Conservation (phyloP, 92 coral and sea anemone genomes). For the Meandrina meandrites region DNA sequence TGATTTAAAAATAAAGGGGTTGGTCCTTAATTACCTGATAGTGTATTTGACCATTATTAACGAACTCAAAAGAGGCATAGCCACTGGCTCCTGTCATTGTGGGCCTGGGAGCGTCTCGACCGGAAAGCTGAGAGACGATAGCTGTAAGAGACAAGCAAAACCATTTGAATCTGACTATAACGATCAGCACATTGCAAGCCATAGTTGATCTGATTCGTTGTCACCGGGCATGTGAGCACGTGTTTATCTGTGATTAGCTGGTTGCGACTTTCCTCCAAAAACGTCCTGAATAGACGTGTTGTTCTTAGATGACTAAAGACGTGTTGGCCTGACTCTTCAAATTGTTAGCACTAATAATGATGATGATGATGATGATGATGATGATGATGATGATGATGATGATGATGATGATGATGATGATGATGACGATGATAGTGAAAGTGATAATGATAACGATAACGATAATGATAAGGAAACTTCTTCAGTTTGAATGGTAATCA, state of each 20-base stretch:
- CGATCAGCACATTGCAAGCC: background rate
- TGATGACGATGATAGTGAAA: too few species aligned
- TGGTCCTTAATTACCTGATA: conserved; percentile 70
- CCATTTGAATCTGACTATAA: background rate
- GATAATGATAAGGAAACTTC: background rate
- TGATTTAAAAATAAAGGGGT: background rate
- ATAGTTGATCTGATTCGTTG: background rate
- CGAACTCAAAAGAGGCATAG: conserved; percentile 59
- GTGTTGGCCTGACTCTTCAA: too few species aligned
- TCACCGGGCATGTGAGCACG: background rate
- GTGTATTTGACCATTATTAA: conserved; percentile 58
- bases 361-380: too few species aligned
- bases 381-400: too few species aligned
- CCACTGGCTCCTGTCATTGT: conserved; percentile 93
- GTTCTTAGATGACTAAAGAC: background rate
- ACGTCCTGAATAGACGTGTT: background rate
- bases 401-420: too few species aligned
- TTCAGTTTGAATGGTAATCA: background rate
- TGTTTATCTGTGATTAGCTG: background rate
- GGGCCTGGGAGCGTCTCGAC: conserved; percentile 79
- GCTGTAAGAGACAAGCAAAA: conserved; percentile 38
- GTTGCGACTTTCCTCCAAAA: background rate
- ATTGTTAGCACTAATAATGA: too few species aligned
- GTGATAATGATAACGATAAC: too few species aligned
- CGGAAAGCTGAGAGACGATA: conserved; percentile 69